A percentile compares a stretch with the other conserved stretches of the same genome.
These are phyloP conservation scores for Lasiurus borealis DNA, from an alignment of 2,113 vertebrate genomes.

Conservation along the genomic window DNA sequence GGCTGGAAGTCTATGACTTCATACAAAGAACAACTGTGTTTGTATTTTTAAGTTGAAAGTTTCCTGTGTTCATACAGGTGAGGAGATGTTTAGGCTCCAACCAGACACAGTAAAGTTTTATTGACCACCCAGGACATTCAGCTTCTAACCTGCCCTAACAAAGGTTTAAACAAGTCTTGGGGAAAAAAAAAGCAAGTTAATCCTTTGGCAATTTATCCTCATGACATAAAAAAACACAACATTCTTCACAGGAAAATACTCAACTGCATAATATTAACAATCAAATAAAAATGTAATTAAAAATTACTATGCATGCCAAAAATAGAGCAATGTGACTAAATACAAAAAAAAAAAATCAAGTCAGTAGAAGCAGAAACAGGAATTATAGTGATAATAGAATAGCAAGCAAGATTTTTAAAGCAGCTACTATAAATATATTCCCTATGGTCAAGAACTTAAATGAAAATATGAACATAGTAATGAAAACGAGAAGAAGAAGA, in stretches of 20 bases:
- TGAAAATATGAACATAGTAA: background rate
- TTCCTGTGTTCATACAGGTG: background rate
- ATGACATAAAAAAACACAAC: background rate
- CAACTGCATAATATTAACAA: background rate
- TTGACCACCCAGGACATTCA: background rate
- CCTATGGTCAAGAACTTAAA: background rate
- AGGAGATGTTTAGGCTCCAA: background rate
- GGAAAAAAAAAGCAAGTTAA: background rate
- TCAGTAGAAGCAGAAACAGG: background rate
- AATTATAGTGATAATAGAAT: background rate
- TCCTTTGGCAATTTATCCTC: background rate
- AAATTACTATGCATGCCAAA: background rate
- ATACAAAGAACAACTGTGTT: background rate
- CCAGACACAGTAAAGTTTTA: background rate
- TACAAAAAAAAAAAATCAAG: background rate
- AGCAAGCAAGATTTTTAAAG: background rate
- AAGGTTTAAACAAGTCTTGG: background rate
- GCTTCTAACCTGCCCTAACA: background rate
- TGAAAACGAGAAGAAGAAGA: background rate
- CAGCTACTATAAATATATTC: background rate
- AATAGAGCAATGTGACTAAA: background rate
- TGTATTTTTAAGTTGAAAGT: background rate
- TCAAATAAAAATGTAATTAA: slow-evolving; percentile 6
- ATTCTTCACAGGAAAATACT: background rate
- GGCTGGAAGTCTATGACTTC: background rate